Evolutionary conservation across 2,113 vertebrate species (phyloP).

Genomic region (Sula dactylatra): DNA sequence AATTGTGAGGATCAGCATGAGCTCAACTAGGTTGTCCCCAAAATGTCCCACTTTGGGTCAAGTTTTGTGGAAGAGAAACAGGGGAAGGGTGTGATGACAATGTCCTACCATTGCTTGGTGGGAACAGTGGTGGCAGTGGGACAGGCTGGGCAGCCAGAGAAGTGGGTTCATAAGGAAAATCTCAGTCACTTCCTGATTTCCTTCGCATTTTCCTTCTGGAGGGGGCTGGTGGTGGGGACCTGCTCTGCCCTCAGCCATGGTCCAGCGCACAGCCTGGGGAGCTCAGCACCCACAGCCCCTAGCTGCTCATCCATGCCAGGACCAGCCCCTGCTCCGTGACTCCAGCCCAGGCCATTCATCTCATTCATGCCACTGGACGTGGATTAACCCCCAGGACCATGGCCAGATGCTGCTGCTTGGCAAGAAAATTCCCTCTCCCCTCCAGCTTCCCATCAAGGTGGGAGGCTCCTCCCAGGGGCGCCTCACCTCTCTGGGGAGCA

Average conservation of each 20-base stretch:
- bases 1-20: neutral
- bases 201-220: neutral
- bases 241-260: neutral
- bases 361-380: fast-evolving
- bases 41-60: neutral
- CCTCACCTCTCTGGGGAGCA: neutral
- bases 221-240: neutral
- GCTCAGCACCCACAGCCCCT: neutral
- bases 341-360: neutral
- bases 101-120: neutral
- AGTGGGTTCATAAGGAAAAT: neutral
- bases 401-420: neutral
- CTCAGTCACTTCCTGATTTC: neutral
- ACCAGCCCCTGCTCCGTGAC: neutral
- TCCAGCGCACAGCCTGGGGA: fast-evolving
- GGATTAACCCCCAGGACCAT: neutral
- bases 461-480: fast-evolving
- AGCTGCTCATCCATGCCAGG: neutral
- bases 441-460: neutral
- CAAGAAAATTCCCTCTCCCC: neutral
- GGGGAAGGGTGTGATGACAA: neutral
- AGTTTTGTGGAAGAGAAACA: neutral
- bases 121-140: neutral
- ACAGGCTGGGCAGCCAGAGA: neutral
- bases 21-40: neutral